A percentile compares a stretch with the other conserved stretches of the same genome.
phyloP scores from a whole-genome alignment of 2,888 invertebrate species.

The Megalurothrips usitatus region DNA sequence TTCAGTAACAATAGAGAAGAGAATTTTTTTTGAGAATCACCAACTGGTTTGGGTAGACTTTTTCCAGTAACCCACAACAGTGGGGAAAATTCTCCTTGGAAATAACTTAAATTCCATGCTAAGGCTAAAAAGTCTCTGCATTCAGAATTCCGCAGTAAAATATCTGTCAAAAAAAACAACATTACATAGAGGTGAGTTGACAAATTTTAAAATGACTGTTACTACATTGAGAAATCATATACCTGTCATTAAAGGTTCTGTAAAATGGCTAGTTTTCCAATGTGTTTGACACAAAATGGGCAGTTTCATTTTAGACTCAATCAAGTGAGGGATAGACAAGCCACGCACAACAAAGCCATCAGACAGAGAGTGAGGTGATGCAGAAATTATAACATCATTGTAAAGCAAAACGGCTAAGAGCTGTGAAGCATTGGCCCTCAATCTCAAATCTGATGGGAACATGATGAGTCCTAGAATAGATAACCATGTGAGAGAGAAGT shows the following conservation, averaged over 20 bases:
- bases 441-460: conserved; percentile 52
- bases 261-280: conserved; percentile 49
- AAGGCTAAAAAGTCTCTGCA: conserved; percentile 46
- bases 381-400: conserved; percentile 47
- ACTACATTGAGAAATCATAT: conserved; percentile 34
- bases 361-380: conserved; percentile 35
- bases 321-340: conserved; percentile 49
- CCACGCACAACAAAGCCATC: conserved; percentile 38
- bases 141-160: conserved; percentile 43
- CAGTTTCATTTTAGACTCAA: conserved; percentile 47
- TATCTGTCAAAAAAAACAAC: conserved; percentile 38
- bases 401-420: conserved; percentile 52
- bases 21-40: conserved; percentile 36
- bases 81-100: background rate
- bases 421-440: conserved; percentile 50
- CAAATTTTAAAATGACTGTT: conserved; percentile 28
- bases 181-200: conserved; percentile 29
- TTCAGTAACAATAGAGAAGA: conserved; percentile 35
- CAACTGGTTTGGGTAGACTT: background rate
- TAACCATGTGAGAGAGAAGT: background rate
- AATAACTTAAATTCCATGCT: conserved; percentile 44
- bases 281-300: conserved; percentile 51
- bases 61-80: background rate
- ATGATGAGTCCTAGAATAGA: conserved; percentile 50
- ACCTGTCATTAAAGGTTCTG: conserved; percentile 44